These are phyloP conservation scores for Schrankia costaestrigalis DNA, from an alignment of 2,888 invertebrate genomes.

Conservation along the genomic window DNA sequence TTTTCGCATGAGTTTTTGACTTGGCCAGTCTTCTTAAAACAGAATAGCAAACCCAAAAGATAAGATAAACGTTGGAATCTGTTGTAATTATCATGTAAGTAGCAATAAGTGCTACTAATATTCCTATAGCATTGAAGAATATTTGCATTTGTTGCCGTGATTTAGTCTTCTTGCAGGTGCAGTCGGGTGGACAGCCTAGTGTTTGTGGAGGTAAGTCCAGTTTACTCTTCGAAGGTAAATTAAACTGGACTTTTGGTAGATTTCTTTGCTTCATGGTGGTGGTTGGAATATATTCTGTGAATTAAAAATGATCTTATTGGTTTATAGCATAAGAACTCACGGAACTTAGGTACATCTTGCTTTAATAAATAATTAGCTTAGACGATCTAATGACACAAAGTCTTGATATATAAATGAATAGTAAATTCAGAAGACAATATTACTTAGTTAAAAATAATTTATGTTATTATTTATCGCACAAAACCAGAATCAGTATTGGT, in stretches of 20 bases:
- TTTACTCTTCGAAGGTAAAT: conserved; percentile 21
- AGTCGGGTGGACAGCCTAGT: conserved; percentile 42
- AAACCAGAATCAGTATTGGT: too few relatives aligned
- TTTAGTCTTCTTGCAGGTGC: conserved; percentile 39
- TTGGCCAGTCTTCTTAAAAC: conserved; percentile 57
- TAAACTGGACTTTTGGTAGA: conserved; percentile 18
- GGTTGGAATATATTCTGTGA: conserved; percentile 39
- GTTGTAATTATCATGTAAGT: conserved; percentile 61
- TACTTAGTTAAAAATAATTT: too few relatives aligned
- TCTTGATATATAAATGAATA: too few relatives aligned
- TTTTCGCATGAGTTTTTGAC: conserved; percentile 43
- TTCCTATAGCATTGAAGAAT: conserved; percentile 53
- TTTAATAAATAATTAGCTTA: too few relatives aligned
- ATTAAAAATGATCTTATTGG: background rate
- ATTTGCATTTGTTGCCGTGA: conserved; percentile 26
- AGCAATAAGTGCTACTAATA: conserved; percentile 58
- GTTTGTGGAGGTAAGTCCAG: conserved; percentile 26
- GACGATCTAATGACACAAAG: too few relatives aligned
- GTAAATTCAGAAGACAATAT: too few relatives aligned
- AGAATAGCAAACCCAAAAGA: conserved; percentile 68
- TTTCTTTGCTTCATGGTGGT: conserved; percentile 24
- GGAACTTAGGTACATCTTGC: too few relatives aligned
- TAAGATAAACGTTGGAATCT: conserved; percentile 61
- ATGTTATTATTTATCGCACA: too few relatives aligned
- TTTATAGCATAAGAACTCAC: too few relatives aligned